These are phyloP conservation scores for Leuciscus waleckii DNA, from an alignment of 2,797 vertebrate genomes.

Conservation along the genomic window DNA sequence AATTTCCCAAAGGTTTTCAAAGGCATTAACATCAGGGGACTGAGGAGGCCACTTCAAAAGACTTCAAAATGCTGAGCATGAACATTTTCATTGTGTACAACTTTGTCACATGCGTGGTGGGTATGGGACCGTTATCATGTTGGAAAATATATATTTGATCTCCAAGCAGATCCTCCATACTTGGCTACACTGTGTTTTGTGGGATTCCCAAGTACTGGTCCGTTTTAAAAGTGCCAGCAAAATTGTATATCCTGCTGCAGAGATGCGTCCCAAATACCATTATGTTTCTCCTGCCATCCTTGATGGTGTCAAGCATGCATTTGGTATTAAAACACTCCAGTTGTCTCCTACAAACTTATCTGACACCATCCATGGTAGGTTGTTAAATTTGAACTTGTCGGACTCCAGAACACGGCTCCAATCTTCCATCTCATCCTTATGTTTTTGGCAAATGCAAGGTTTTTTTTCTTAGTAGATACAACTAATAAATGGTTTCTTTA, in stretches of 20 bases:
- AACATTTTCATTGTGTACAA: neutral
- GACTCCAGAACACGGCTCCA: no score
- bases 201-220: neutral
- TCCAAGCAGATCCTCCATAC: neutral
- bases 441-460: no score
- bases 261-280: neutral
- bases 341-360: neutral
- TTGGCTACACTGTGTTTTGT: neutral
- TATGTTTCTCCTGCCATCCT: neutral
- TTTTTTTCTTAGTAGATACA: neutral
- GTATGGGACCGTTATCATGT: neutral
- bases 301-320: neutral
- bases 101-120: neutral
- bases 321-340: neutral
- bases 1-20: neutral
- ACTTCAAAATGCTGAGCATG: neutral
- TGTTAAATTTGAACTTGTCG: no score
- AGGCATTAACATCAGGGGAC: neutral
- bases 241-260: neutral
- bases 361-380: no score
- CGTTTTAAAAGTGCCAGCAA: neutral
- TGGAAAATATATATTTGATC: neutral
- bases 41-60: neutral
- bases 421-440: no score
- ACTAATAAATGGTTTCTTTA: neutral